phyloP scores from a whole-genome alignment of 1,140 invertebrate genomes.

The Leptinotarsa defecta region DNA sequence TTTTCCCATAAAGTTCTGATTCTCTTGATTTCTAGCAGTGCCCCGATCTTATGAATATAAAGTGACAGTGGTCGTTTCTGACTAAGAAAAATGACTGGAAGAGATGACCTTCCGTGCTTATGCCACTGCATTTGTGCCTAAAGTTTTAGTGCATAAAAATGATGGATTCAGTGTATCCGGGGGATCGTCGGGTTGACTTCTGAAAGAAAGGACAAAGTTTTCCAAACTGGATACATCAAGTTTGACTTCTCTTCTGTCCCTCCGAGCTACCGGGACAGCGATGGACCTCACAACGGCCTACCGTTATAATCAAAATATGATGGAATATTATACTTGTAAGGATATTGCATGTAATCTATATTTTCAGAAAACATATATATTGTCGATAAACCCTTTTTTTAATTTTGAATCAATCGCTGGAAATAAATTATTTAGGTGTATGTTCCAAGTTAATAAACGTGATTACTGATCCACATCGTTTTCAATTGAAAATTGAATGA shows the following conservation, averaged over 20 bases:
- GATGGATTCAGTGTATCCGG: not conserved
- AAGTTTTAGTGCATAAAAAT: too few relatives aligned
- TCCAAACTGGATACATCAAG: slow-evolving; percentile 55
- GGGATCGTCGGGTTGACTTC: too few relatives aligned
- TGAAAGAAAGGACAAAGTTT: not conserved
- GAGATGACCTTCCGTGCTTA: too few relatives aligned
- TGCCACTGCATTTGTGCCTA: too few relatives aligned
- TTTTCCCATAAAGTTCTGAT: not conserved
- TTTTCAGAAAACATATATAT: too few relatives aligned
- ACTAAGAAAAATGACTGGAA: too few relatives aligned
- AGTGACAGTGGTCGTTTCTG: not conserved
- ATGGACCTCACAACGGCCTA: slow-evolving; percentile 94
- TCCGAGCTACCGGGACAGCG: slow-evolving; percentile 51
- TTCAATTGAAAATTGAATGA: too few relatives aligned
- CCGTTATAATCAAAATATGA: slow-evolving; percentile 96
- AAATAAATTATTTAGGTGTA: too few relatives aligned
- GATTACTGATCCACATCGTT: too few relatives aligned
- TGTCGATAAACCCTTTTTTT: too few relatives aligned
- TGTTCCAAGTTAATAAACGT: too few relatives aligned
- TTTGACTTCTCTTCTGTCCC: slow-evolving; percentile 51
- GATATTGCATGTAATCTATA: slow-evolving; percentile 36
- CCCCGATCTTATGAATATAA: not conserved
- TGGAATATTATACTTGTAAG: slow-evolving; percentile 98
- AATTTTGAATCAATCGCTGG: too few relatives aligned
- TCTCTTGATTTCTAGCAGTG: not conserved